Base-by-base conservation (phyloP, 1,140 invertebrate species). In the Portunus trituberculatus region DNA sequence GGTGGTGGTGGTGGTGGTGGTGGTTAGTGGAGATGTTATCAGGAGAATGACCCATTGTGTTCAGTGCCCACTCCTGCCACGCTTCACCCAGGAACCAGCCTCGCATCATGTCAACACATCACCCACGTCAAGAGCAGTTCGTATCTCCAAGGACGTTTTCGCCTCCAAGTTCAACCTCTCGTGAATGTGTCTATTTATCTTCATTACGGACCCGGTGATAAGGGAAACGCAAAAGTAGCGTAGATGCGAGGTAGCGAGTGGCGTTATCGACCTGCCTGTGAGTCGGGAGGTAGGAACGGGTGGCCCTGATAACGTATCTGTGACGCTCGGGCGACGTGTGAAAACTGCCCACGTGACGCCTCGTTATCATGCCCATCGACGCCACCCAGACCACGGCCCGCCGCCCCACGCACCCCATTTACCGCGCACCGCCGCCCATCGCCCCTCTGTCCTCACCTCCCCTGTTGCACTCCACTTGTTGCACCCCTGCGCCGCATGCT, bases 311-410 rank as follows among this genome's bases (percentile, higher is more conserved):
- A 93, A 93, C 92, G 84, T 93, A 93, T 93, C 92, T 86, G 92
- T 93, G 92, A 93, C 92, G 92, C 67, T 93, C 83, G 32, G 67
- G 32, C 92, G 92, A 93, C 92, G 92, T 93, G 83, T 93, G 92
- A 93, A 93, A 93, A 93, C 92, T 93, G 92, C 32, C 92, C 92
- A 93, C 92, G 84, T 93, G 92, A 93, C 92, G 83, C 39, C 82
- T 45, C 28, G 91, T 59, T 93, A 93, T 93, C 92, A 29, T 59
- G 16, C 48, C 16, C 91, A 92, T 92, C 92, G 84, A 29, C 84
- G 92, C 28, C 83, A 59, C 84, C 83, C 46, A 28, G 45, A 84
- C 92, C 83, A 39, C 59, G 28, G 14, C 76, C 91, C 31, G 3
- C 20, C 91, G 29, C 48, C 48, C 76, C 29, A 32, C 67, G 10